These are phyloP conservation scores for Erithacus rubecula DNA, from an alignment of 2,797 vertebrate species.

Conservation along the genomic window DNA sequence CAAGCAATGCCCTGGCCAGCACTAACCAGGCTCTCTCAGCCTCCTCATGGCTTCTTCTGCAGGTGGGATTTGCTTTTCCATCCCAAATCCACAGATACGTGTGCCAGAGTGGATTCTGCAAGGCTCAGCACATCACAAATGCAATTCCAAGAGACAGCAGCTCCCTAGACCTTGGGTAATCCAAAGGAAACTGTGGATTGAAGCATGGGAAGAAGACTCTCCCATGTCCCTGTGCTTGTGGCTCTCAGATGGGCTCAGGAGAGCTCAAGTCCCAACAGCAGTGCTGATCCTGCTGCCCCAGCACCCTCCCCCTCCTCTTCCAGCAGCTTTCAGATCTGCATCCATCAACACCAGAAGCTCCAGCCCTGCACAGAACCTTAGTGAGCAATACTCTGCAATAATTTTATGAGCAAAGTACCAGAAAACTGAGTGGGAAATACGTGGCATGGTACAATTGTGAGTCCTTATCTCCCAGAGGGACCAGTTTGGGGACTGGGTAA, in stretches of 20 bases:
- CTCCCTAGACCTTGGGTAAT: neutral
- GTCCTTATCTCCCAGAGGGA: neutral
- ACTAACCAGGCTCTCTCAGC: neutral
- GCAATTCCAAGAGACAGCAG: neutral
- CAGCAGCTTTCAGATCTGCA: neutral
- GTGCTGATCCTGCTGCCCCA: neutral
- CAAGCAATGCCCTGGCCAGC: fast-evolving
- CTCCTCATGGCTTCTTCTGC: neutral
- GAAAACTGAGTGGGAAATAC: neutral
- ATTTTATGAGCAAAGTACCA: neutral
- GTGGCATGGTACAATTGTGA: fast-evolving
- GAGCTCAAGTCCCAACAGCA: neutral
- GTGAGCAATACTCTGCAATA: fast-evolving
- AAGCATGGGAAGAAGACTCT: neutral
- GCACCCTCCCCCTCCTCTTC: neutral
- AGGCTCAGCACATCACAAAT: fast-evolving
- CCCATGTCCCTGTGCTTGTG: fast-evolving
- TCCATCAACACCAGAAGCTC: fast-evolving
- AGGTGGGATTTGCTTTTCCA: neutral
- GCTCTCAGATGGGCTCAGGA: neutral
- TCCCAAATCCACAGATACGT: fast-evolving
- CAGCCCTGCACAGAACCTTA: fast-evolving
- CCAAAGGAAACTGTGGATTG: fast-evolving
- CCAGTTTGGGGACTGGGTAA: neutral
- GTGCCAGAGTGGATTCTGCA: neutral